A percentile compares a stretch with the other conserved stretches of the same genome.
phyloP scores from a whole-genome alignment of 2,797 vertebrate genomes.

The Protonibea diacanthus region DNA sequence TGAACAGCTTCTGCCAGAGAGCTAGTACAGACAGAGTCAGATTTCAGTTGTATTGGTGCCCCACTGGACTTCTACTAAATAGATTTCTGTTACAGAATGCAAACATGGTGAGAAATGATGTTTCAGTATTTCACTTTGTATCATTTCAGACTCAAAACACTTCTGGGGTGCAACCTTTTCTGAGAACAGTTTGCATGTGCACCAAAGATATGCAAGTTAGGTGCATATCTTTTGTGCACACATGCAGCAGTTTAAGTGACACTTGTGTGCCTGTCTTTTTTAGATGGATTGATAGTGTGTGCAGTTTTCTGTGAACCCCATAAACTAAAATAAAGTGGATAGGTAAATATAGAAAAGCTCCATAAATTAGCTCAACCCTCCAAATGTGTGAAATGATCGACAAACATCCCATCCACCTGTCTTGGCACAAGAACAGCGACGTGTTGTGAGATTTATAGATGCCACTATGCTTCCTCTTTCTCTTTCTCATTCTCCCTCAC shows the following conservation, averaged over 20 bases:
- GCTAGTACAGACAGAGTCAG: constrained; percentile 6
- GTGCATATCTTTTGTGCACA: constrained; percentile 7
- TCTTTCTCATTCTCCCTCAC: constrained; percentile 75
- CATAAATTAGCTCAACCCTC: constrained; percentile 5
- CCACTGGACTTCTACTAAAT: constrained; percentile 23
- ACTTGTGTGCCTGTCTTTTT: background rate
- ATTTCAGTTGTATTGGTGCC: constrained; percentile 22
- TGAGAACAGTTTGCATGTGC: constrained; percentile 25
- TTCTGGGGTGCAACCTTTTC: background rate
- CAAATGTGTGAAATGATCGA: constrained; percentile 31
- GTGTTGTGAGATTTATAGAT: constrained; percentile 59
- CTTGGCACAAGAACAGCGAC: constrained; percentile 42
- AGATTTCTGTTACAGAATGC: constrained; percentile 21
- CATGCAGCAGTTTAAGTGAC: constrained; percentile 25
- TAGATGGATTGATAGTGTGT: background rate
- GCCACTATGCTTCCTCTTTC: constrained; percentile 68
- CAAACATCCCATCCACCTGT: constrained; percentile 58
- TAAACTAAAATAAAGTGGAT: background rate
- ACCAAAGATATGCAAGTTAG: constrained; percentile 31
- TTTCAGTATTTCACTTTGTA: background rate
- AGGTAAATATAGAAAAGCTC: background rate
- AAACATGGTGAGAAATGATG: constrained; percentile 22
- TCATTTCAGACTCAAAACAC: constrained; percentile 4
- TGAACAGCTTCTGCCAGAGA: constrained; percentile 17
- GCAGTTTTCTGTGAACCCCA: background rate